Conservation (phyloP, 2,888 invertebrate genomes). For the Nomada hirtipes region DNA sequence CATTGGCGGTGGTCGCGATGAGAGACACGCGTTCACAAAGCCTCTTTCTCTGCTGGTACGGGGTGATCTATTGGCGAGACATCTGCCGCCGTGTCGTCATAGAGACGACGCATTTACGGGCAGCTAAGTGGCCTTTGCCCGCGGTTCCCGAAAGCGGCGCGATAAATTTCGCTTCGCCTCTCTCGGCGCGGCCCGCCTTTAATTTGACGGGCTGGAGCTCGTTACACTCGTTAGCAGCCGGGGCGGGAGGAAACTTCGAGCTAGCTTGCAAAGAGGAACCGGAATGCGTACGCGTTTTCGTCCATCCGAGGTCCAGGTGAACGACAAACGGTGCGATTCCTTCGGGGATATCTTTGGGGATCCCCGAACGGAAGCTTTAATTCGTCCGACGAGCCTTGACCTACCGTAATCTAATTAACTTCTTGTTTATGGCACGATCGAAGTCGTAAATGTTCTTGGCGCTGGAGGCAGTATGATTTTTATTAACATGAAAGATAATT, state of each 20-base stretch:
- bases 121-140: slow-evolving; percentile 81
- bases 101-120: slow-evolving; percentile 82
- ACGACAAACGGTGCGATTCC: background rate
- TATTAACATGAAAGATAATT: no score
- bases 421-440: no score
- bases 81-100: slow-evolving; percentile 81
- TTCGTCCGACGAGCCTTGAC: background rate
- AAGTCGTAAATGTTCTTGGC: no score
- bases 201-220: slow-evolving; percentile 71
- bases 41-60: slow-evolving; percentile 48
- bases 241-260: slow-evolving; percentile 37
- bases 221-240: slow-evolving; percentile 69
- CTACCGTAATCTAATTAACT: no score
- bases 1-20: slow-evolving; percentile 48
- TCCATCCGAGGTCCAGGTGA: slow-evolving; percentile 11
- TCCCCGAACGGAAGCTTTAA: background rate
- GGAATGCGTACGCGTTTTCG: slow-evolving; percentile 7
- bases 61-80: slow-evolving; percentile 81
- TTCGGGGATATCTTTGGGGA: background rate
- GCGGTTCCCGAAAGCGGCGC: slow-evolving; percentile 74
- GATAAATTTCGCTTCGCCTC: slow-evolving; percentile 77
- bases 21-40: slow-evolving; percentile 65
- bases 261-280: background rate
- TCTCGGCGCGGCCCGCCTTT: slow-evolving; percentile 63
- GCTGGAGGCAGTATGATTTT: no score